Conservation (phyloP, 2,797 vertebrate genomes). For the Luscinia luscinia region DNA sequence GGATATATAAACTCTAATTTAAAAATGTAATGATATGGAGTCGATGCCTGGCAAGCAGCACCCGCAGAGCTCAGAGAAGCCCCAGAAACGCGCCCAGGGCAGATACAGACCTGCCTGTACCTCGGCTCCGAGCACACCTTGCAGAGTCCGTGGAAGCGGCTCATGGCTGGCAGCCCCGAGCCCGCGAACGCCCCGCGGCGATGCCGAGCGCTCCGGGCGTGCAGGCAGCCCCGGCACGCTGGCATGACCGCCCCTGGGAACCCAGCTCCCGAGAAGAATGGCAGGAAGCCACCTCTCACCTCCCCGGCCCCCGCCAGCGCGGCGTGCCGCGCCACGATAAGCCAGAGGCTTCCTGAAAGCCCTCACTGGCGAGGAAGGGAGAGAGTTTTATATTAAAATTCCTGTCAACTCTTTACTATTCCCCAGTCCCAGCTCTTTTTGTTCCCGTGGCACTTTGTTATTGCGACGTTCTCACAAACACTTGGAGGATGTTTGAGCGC, state of each 20-base stretch:
- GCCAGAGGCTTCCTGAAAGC: constrained; percentile 88
- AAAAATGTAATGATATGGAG: fast-evolving
- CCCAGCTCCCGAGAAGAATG: constrained; percentile 91
- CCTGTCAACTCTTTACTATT: constrained; percentile 79
- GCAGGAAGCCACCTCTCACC: constrained; percentile 95
- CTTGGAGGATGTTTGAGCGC: constrained; percentile 57
- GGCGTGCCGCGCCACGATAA: constrained; percentile 89
- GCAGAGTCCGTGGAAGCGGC: constrained; percentile 89
- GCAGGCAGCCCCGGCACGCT: constrained; percentile 69
- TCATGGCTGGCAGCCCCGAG: constrained; percentile 79
- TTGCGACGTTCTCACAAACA: constrained; percentile 79
- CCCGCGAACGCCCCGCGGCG: neutral
- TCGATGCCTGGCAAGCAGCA: neutral
- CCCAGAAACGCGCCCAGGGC: neutral
- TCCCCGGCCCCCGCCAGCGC: constrained; percentile 82
- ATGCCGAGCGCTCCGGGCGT: neutral
- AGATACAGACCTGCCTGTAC: constrained; percentile 87
- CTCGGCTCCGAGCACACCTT: constrained; percentile 89
- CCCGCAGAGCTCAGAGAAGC: neutral
- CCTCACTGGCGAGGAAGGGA: constrained; percentile 75
- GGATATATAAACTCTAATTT: no score
- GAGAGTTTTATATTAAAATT: constrained; percentile 81
- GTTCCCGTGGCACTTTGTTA: constrained; percentile 81
- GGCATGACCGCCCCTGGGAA: constrained; percentile 93
- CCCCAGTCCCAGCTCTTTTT: constrained; percentile 83